phyloP scores from a whole-genome alignment of 2,113 vertebrate genomes.

The Antidorcas marsupialis region DNA sequence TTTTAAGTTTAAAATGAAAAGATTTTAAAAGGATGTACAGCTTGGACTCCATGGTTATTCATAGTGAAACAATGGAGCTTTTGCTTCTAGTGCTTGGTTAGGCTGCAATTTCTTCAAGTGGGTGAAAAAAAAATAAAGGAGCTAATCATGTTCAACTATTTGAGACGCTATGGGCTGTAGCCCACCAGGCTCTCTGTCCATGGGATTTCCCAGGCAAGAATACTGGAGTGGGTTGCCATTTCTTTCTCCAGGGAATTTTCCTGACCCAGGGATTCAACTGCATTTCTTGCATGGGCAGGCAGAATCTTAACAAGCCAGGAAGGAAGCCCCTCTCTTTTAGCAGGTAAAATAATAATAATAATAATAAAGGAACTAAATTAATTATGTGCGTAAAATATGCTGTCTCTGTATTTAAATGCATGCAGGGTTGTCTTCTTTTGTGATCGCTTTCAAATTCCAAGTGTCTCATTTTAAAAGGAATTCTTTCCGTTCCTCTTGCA shows the following conservation, averaged over 20 bases:
- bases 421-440: slow-evolving; percentile 23
- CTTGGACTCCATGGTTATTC: neutral
- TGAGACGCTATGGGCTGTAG: neutral
- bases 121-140: neutral
- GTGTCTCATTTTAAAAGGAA: slow-evolving; percentile 47
- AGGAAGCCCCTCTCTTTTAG: neutral
- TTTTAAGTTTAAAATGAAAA: slow-evolving; percentile 19
- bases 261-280: neutral
- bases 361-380: neutral
- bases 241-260: neutral
- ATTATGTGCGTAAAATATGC: slow-evolving; percentile 29
- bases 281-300: neutral
- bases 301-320: neutral
- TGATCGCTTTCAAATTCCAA: slow-evolving; percentile 34
- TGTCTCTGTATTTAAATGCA: slow-evolving; percentile 15
- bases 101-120: neutral
- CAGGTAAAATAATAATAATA: neutral
- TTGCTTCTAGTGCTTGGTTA: neutral
- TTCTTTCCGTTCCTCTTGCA: slow-evolving; percentile 47
- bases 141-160: neutral
- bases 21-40: neutral
- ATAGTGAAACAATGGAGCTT: neutral
- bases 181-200: neutral
- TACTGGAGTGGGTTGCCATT: neutral
- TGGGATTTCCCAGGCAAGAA: neutral